phyloP scores from a whole-genome alignment of 2,113 vertebrate species.

The Picathartes gymnocephalus region DNA sequence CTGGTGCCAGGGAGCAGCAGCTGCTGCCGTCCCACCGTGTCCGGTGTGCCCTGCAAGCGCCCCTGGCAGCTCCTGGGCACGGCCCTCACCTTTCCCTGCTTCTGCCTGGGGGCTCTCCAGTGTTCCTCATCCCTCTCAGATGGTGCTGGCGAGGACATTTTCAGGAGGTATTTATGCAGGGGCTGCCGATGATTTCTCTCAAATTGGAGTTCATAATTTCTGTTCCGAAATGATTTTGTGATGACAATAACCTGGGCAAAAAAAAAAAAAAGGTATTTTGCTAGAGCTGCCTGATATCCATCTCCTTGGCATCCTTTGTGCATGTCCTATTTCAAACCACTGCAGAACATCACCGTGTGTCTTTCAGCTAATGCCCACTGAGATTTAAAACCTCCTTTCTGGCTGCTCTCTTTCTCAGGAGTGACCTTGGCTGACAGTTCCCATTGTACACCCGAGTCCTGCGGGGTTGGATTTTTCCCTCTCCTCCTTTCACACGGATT shows the following conservation, averaged over 20 bases:
- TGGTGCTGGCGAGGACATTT: background rate
- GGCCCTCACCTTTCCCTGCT: background rate
- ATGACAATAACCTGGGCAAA: background rate
- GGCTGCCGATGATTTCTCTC: background rate
- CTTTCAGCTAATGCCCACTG: conserved; percentile 38
- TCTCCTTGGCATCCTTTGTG: background rate
- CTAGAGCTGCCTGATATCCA: background rate
- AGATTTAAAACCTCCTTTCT: conserved; percentile 44
- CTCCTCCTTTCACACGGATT: background rate
- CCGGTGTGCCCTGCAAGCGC: background rate
- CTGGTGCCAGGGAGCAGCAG: background rate
- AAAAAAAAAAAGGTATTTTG: background rate
- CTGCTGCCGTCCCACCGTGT: background rate
- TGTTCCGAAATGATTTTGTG: background rate
- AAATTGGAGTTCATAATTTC: accelerated
- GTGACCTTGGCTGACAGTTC: conserved; percentile 38
- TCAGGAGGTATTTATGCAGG: background rate
- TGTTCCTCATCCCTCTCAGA: background rate
- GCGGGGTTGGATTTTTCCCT: background rate
- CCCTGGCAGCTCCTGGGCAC: background rate
- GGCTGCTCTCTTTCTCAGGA: conserved; percentile 28
- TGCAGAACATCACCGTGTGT: background rate
- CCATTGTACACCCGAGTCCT: background rate
- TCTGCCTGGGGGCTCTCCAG: background rate
- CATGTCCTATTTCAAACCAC: conserved; percentile 37